Base-by-base conservation (phyloP, 2,113 vertebrate genomes). In the Eupsittula cactorum region DNA sequence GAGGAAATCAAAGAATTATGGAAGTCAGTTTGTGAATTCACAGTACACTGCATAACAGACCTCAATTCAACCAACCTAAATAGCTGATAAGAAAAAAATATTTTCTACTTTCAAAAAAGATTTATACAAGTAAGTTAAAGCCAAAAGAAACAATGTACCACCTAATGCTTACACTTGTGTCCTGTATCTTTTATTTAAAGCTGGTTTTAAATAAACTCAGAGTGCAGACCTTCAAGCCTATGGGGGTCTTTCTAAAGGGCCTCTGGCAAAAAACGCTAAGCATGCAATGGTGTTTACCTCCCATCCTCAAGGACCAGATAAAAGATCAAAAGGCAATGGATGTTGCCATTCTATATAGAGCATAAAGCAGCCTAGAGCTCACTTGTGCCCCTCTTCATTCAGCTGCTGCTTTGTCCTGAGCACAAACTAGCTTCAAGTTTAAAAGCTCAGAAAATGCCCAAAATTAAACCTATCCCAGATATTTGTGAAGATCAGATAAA, bases 141-240 rank as follows among this genome's bases (percentile, higher is more conserved):
- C 35, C 6, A 8, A 67, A 92, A 85, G 35, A 87, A 91, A 70
- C 59, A 86, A 88, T 24, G 29, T 23, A 50, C 5, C 35, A 75
- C 35, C 29, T 75, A 92, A 75, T n/a, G 46, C 67, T 82, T 55
- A 82, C 31, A 57, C 29, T 55, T 57, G 47, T 1, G 0, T 60
- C 13, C 62, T 69, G 0, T 21, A 63, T 39, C 21, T 70, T 83
- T 84, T 55, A 47, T n/a, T 83, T 75, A 73, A 86, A 96, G 88
- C 42, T 92, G 47, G 33, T 53, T 96, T 92, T 81, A 77, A 31
- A 57, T 15, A 41, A 88, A 86, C 31, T 50, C 65, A 77, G 82
- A 88, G 60, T 75, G 71, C 47, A 78, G 37, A 75, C 60, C 42
- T 88, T 77, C 42, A 67, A 35, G 86, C 17, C 29, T n/a, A 28